Base-by-base conservation (phyloP, 2,888 invertebrate genomes). In the Herminia tarsipennalis region DNA sequence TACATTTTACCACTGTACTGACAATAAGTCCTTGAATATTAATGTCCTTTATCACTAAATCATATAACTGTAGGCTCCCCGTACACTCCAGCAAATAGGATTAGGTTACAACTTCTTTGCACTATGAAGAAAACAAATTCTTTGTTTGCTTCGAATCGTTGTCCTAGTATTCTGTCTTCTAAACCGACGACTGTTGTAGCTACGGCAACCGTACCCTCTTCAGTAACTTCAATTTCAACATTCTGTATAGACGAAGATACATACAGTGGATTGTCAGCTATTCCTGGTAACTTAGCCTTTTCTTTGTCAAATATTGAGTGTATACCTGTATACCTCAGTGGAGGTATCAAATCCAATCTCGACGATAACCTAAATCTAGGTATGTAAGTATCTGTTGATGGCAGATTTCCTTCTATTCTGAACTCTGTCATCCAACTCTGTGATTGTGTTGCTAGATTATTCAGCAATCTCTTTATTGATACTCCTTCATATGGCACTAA, bases 191-290 rank as follows among this genome's bases (percentile, higher is more conserved):
- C 91, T 2, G 95, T 93, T 0, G 93, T 92, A 0, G 94, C 93
- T 0, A 94, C 92, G 0, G 95, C 95, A 1, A 93, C 93, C 0
- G 95, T 95, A 0, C 96, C 96, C 70, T 95, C 93, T 80, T 96
- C 96, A 38, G 93, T 94, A 0, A 96, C 95, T 65, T 95, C 94
- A 42, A 96, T 92, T 64, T 93, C 93, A 0, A 95, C 94, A 63
- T 94, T 94, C 68, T 96, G 96, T 9, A 95, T 83, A 0, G 94
- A 84, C 29, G 93, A 88, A 0, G 94, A 93, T 1, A 95, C 88
- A 64, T 83, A 93, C 10, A 94, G 76, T 3, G 92, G 84, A 47
- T 91, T 89, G 4, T 88, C 91, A 0, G 93, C 88, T 25, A 95
- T 92, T 10, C 93, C 93, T 4, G 93, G 88, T 8, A 95, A 78